Percentiles rank a stretch among this genome's conserved stretches.
These are phyloP conservation scores for Dryadula phaetusa DNA, from an alignment of 2,888 invertebrate genomes.

Conservation along the genomic window DNA sequence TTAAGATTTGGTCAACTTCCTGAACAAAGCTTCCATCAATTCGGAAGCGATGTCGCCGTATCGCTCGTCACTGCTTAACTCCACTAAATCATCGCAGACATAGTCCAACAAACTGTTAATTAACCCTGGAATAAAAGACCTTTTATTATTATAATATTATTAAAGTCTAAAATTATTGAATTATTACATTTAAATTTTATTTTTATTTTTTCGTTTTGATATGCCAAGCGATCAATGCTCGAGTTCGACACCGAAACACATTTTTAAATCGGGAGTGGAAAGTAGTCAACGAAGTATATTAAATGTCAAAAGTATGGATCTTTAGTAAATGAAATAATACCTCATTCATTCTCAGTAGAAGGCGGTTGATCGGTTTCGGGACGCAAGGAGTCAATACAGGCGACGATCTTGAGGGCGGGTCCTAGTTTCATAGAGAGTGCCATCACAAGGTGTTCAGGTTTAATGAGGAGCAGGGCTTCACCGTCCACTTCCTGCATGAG, in stretches of 20 bases:
- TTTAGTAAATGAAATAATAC: too few relatives aligned
- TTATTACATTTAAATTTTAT: too few relatives aligned
- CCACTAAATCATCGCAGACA: background rate
- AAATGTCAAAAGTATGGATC: too few relatives aligned
- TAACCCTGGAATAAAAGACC: conserved; percentile 3
- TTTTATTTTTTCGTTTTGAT: too few relatives aligned
- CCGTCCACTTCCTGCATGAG: conserved; percentile 98
- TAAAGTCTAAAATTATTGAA: too few relatives aligned
- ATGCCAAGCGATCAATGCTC: too few relatives aligned
- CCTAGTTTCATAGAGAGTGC: conserved; percentile 98
- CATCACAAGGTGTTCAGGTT: conserved; percentile 96
- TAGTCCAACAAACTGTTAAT: background rate
- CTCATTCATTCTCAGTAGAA: conserved; percentile 66
- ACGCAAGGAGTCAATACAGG: conserved; percentile 93
- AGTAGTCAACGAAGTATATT: too few relatives aligned
- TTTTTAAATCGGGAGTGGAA: too few relatives aligned
- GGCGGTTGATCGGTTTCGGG: conserved; percentile 81
- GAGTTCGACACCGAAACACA: too few relatives aligned
- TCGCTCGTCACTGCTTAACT: background rate
- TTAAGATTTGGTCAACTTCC: background rate
- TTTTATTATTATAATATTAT: too few relatives aligned
- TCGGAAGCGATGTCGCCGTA: background rate
- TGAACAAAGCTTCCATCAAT: background rate
- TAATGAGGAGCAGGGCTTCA: conserved; percentile 95
- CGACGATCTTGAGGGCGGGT: conserved; percentile 97